Percentiles rank a stretch among this genome's conserved stretches.
Evolutionary conservation across 64 coral and sea anemone species (phyloP).

Genomic region (Stichodactyla helianthus): DNA sequence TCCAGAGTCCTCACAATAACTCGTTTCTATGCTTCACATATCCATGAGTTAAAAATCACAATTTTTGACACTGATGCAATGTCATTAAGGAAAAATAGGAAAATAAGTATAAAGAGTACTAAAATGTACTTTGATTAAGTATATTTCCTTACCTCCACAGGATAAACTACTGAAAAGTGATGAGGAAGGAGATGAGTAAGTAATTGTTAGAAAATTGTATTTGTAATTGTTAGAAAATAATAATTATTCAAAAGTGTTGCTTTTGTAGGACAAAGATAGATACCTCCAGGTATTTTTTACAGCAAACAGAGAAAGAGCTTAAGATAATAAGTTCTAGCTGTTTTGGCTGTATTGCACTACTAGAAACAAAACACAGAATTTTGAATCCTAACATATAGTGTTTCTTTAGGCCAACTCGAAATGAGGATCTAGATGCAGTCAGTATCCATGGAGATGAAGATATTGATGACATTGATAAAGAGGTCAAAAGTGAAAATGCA

Average conservation of each 20-base stretch:
- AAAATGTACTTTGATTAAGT: neutral
- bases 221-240: neutral
- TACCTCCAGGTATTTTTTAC: no score
- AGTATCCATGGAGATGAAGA: slow-evolving; percentile 99
- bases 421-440: slow-evolving; percentile 82
- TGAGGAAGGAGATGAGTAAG: slow-evolving; percentile 72
- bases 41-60: no score
- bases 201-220: neutral
- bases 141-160: slow-evolving; percentile 13
- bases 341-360: no score
- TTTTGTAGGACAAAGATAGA: no score
- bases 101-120: no score
- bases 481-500: slow-evolving; percentile 60
- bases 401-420: neutral
- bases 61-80: no score
- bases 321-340: no score
- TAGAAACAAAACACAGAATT: no score
- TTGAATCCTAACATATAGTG: neutral
- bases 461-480: slow-evolving; percentile 87
- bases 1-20: no score
- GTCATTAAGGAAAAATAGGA: no score
- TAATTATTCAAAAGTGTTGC: neutral
- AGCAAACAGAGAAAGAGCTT: no score
- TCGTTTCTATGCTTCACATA: no score
- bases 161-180: slow-evolving; percentile 90